A percentile compares a stretch with the other conserved stretches of the same genome.
These are phyloP conservation scores for Muricea muricata DNA, from an alignment of 92 coral and sea anemone species.

Conservation along the genomic window DNA sequence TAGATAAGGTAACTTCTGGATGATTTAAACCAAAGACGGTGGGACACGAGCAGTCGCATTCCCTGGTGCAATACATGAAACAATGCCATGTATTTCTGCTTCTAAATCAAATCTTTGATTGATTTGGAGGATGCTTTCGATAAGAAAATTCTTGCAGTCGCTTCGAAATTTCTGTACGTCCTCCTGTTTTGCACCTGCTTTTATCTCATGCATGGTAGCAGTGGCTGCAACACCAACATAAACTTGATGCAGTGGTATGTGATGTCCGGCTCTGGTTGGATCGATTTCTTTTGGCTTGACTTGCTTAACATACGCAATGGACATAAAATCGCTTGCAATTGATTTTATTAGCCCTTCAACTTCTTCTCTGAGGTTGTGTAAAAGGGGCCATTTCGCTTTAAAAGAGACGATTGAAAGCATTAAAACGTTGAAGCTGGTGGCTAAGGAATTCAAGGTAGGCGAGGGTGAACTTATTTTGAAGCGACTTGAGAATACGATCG, in stretches of 20 bases:
- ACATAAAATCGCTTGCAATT: conserved; percentile 14
- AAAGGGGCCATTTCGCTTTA: conserved; percentile 42
- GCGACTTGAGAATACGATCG: conserved; percentile 23
- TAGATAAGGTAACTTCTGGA: conserved; percentile 2
- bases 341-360: conserved; percentile 7
- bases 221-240: conserved; percentile 19
- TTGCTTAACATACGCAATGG: not conserved
- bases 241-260: not conserved
- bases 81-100: conserved; percentile 12
- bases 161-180: conserved; percentile 12
- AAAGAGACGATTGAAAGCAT: not conserved
- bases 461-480: not conserved
- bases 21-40: not conserved
- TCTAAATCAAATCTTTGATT: conserved; percentile 5
- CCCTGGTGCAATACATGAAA: conserved; percentile 4
- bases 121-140: conserved; percentile 4
- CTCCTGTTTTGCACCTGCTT: conserved; percentile 13
- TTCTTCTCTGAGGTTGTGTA: conserved; percentile 39
- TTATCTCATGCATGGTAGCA: not conserved
- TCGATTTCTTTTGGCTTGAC: conserved; percentile 3
- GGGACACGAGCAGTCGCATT: not conserved
- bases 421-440: conserved; percentile 48
- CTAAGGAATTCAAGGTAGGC: conserved; percentile 55
- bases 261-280: conserved; percentile 8
- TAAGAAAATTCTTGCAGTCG: conserved; percentile 9